Percentiles rank a stretch among this genome's conserved stretches.
phyloP scores from a whole-genome alignment of 2,113 vertebrate species.

The Hydropotes inermis region DNA sequence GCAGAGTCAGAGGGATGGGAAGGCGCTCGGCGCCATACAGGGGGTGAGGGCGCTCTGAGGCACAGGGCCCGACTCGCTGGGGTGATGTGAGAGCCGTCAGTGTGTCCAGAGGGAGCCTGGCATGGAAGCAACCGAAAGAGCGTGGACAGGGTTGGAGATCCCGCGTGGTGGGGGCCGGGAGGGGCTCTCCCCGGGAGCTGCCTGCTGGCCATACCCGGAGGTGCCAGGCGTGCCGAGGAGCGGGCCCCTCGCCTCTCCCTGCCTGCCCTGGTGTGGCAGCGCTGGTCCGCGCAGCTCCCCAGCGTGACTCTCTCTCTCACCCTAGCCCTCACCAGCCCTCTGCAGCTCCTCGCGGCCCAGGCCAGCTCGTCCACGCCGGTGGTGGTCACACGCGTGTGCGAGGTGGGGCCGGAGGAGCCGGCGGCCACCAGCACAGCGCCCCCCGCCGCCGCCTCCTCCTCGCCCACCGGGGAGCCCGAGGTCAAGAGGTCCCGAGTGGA shows the following conservation, averaged over 20 bases:
- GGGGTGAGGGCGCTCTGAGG: rapidly evolving
- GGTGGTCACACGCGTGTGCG: conserved; percentile 86
- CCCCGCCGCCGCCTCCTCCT: neutral
- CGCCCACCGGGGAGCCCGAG: conserved; percentile 85
- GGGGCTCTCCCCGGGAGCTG: neutral
- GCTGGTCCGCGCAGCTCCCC: neutral
- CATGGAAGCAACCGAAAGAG: rapidly evolving
- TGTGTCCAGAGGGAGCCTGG: rapidly evolving
- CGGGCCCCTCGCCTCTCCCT: rapidly evolving
- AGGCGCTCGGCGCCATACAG: rapidly evolving
- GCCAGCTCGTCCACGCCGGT: conserved; percentile 95
- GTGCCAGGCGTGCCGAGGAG: neutral
- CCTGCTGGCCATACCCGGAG: rapidly evolving
- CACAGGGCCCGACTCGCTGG: no score
- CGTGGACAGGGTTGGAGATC: neutral
- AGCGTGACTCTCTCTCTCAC: neutral
- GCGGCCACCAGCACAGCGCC: neutral
- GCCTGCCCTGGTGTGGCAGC: rapidly evolving
- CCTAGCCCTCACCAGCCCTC: conserved; percentile 91
- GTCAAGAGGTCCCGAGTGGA: conserved; percentile 90
- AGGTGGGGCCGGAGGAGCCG: conserved; percentile 78
- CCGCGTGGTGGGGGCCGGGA: rapidly evolving
- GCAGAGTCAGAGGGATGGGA: neutral
- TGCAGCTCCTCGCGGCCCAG: conserved; percentile 96
- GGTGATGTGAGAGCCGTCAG: rapidly evolving